These are phyloP conservation scores for Nothobranchius kuhntae DNA, from an alignment of 2,113 vertebrate species.

Conservation along the genomic window DNA sequence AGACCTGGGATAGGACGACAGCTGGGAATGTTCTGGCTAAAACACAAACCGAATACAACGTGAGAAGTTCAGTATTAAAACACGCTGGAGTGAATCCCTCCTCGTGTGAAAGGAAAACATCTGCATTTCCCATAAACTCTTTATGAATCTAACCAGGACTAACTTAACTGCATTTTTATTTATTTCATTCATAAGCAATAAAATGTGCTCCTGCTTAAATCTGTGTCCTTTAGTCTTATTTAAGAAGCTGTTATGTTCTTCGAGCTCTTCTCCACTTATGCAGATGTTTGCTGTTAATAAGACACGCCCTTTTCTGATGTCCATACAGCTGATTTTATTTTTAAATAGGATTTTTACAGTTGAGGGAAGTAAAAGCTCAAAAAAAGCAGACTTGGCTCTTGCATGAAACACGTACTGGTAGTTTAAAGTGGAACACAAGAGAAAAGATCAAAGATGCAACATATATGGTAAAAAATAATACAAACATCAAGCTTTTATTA, in stretches of 20 bases:
- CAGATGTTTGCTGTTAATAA: too few relatives aligned
- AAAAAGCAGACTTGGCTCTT: constrained; percentile 64
- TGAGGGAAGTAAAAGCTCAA: constrained; percentile 60
- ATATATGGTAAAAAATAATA: constrained; percentile 50
- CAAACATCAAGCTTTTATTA: constrained; percentile 42
- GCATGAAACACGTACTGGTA: constrained; percentile 68
- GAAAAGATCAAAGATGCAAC: constrained; percentile 66
- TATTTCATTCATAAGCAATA: constrained; percentile 24
- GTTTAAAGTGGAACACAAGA: constrained; percentile 59
- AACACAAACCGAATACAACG: too few relatives aligned
- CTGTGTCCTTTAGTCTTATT: background rate
- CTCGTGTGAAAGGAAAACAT: too few relatives aligned
- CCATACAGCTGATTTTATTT: constrained; percentile 72
- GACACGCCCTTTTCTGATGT: background rate
- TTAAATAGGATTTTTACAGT: constrained; percentile 67
- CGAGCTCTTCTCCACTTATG: too few relatives aligned
- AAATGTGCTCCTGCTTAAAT: constrained; percentile 10
- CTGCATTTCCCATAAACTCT: too few relatives aligned
- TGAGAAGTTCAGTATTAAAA: too few relatives aligned
- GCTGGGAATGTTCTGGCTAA: too few relatives aligned
- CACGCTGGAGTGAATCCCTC: too few relatives aligned
- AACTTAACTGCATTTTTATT: background rate
- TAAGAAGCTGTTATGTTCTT: too few relatives aligned
- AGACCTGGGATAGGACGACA: too few relatives aligned
- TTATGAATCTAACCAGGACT: background rate